These are phyloP conservation scores for Aleiodes leptofemur DNA, from an alignment of 2,888 invertebrate genomes.

Conservation along the genomic window DNA sequence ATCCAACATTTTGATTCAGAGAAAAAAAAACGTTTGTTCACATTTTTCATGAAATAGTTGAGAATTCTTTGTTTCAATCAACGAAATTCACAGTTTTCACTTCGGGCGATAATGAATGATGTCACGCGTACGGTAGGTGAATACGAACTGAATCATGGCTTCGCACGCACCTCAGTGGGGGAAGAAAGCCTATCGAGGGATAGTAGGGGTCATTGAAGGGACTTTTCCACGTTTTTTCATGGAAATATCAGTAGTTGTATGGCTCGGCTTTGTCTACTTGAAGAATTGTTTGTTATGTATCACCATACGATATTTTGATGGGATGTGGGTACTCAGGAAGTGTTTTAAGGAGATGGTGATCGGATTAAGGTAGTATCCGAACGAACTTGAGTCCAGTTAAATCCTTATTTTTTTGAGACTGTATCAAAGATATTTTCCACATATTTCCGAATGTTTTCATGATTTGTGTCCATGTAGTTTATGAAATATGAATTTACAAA, in stretches of 20 bases:
- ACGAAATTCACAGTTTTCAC: neutral
- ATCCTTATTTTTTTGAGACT: too few species aligned
- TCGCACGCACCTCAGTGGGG: constrained; percentile 13
- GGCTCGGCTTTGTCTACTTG: neutral
- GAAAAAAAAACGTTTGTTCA: too few species aligned
- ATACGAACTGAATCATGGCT: constrained; percentile 50
- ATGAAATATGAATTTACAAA: too few species aligned
- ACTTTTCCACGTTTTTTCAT: constrained; percentile 44
- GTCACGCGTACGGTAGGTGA: constrained; percentile 44
- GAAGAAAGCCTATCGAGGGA: constrained; percentile 30
- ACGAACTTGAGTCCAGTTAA: too few species aligned
- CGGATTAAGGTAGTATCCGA: neutral
- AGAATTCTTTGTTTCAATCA: neutral
- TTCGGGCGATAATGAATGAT: constrained; percentile 13
- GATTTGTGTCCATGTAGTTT: too few species aligned
- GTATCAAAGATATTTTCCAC: too few species aligned
- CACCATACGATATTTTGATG: neutral
- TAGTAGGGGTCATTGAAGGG: constrained; percentile 51
- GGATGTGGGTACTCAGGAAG: constrained; percentile 7
- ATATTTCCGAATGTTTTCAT: too few species aligned
- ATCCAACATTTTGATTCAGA: constrained; percentile 14
- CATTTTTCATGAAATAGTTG: too few species aligned
- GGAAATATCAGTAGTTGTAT: constrained; percentile 5
- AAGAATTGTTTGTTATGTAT: neutral
- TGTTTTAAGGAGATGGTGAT: neutral